phyloP scores from a whole-genome alignment of 2,113 vertebrate genomes.

The Hydrolagus affinis region DNA sequence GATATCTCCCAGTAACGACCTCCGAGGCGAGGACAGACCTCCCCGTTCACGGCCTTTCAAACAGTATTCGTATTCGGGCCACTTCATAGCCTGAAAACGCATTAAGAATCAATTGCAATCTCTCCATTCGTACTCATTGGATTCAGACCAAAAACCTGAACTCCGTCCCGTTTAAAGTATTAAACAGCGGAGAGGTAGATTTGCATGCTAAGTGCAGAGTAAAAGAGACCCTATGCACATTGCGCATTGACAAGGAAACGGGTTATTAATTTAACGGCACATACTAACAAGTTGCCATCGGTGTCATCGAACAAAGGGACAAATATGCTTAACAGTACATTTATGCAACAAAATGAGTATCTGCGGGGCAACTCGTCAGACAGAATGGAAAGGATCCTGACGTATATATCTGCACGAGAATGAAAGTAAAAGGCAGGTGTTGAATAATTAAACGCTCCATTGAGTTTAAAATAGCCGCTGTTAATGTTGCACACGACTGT shows the following conservation, averaged over 20 bases:
- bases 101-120: too few relatives aligned
- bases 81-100: too few relatives aligned
- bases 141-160: too few relatives aligned
- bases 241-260: too few relatives aligned
- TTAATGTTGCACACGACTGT: background rate
- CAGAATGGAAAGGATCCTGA: background rate
- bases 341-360: background rate
- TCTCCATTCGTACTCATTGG: too few relatives aligned
- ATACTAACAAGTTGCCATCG: background rate
- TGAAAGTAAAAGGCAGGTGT: background rate
- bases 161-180: too few relatives aligned
- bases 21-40: too few relatives aligned
- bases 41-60: too few relatives aligned
- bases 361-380: background rate
- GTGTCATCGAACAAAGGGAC: background rate
- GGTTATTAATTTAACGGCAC: background rate
- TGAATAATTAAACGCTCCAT: background rate
- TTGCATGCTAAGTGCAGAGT: background rate
- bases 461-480: background rate
- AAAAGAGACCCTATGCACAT: background rate
- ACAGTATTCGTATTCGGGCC: too few relatives aligned
- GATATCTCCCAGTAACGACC: too few relatives aligned
- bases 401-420: background rate
- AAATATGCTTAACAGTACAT: background rate
- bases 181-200: too few relatives aligned